phyloP scores from a whole-genome alignment of 2,797 vertebrate species.

The Danio jaintianensis region DNA sequence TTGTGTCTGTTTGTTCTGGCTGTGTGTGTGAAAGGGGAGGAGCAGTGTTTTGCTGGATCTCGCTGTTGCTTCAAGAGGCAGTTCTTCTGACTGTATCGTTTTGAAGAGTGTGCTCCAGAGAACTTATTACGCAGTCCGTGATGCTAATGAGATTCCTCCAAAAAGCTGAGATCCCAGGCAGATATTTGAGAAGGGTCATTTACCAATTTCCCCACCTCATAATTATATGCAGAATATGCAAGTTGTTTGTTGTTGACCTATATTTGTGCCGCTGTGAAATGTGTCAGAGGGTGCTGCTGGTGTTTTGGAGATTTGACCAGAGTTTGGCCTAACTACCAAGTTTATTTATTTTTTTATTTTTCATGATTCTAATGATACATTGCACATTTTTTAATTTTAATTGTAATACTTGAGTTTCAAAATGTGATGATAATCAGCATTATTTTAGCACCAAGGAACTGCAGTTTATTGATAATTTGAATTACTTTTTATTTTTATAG shows the following conservation, averaged over 20 bases:
- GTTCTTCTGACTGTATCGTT: conserved; percentile 17
- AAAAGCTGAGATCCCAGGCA: not conserved
- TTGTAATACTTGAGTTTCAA: too few species aligned
- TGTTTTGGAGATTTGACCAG: conserved; percentile 1
- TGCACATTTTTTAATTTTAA: too few species aligned
- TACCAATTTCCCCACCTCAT: not conserved
- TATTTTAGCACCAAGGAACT: too few species aligned
- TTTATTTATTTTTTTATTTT: too few species aligned
- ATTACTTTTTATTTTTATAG: too few species aligned
- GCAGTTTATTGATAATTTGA: too few species aligned
- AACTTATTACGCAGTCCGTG: conserved; percentile 12
- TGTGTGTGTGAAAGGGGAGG: conserved; percentile 33
- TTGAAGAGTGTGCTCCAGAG: conserved; percentile 25
- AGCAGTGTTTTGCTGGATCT: conserved; percentile 6
- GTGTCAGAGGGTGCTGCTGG: conserved; percentile 22
- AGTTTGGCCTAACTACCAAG: not conserved
- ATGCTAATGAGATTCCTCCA: conserved; percentile 18
- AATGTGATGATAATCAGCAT: too few species aligned
- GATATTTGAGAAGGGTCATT: not conserved
- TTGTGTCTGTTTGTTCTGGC: conserved; percentile 47
- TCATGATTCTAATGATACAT: too few species aligned
- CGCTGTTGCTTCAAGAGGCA: conserved; percentile 15
- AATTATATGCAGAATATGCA: conserved; percentile 55
- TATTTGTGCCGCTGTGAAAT: conserved; percentile 45
- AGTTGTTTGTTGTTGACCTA: conserved; percentile 57